Base-by-base conservation (phyloP, 2,888 invertebrate species). In the Mimas tiliae region DNA sequence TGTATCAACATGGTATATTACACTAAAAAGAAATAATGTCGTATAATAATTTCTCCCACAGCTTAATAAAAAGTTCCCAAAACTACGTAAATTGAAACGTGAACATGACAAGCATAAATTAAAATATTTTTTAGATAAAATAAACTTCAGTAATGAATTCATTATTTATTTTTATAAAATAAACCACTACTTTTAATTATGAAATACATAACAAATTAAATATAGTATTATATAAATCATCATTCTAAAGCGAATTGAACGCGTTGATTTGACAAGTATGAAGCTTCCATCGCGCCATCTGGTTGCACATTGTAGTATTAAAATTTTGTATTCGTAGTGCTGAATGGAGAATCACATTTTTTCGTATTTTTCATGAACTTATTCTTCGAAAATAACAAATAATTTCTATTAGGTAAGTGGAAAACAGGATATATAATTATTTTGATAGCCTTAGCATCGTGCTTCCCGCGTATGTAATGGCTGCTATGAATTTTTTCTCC, bases 291-390 rank as follows among this genome's bases (percentile, higher is more conserved):
- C 70, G 75, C 83, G 88, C 89, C 83, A 82, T 80, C 90, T 87
- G 69, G 76, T 77, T 84, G 74, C 65, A 71, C 74, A 74, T 74
- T 82, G 82, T 76, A 91, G 91, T 91, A 91, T 88, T 88, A 89
- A 88, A 89, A 91, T 89, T 93, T 93, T 93, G 93, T 93, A 92
- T 93, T 94, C 91, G 92, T 93, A 91, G 93, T 91, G 88, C 87
- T 90, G 91, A 88, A 90, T 93, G 91, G 89, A 88, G 86, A 87
- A 90, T 86, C 89, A 92, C 93, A 90, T 90, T 92, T 93, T 90
- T 86, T 87, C 82, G 85, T 88, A 88, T 91, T 93, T 93, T 90
- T 85, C 86, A 93, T 94, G 91, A 94, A 83, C 88, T 79, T 80
- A 86, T 87, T 85, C 85, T 88, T 85, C 82, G 90, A 84, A 89